A percentile compares a stretch with the other conserved stretches of the same genome.
Evolutionary conservation across 2,113 vertebrate genomes (phyloP).

Genomic region (Myotis lucifugus): DNA sequence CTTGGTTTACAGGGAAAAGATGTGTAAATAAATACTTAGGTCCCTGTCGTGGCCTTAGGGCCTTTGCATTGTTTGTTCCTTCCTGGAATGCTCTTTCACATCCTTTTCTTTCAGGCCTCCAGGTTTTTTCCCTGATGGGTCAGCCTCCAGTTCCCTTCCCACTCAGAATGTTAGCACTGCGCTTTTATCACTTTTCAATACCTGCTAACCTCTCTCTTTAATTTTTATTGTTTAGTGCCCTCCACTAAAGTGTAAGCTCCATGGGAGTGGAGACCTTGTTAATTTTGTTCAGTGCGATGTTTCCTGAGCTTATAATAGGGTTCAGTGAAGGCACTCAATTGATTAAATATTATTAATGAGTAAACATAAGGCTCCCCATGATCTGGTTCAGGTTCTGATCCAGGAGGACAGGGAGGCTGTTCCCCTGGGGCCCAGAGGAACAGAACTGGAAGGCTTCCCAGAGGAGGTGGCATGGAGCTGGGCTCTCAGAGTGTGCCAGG

Average conservation of each 20-base stretch:
- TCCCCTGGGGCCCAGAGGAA: neutral
- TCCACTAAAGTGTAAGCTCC: neutral
- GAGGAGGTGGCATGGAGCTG: neutral
- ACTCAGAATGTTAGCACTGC: neutral
- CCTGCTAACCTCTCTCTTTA: neutral
- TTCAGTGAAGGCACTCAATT: neutral
- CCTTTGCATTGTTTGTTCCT: neutral
- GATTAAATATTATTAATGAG: neutral
- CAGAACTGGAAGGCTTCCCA: neutral
- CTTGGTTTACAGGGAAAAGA: neutral
- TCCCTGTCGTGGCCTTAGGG: neutral
- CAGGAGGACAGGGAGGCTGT: too few relatives aligned
- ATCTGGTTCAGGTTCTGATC: too few relatives aligned
- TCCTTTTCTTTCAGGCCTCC: neutral
- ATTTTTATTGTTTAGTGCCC: neutral
- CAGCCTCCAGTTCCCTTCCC: neutral
- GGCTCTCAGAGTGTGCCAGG: neutral
- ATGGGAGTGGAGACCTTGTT: neutral
- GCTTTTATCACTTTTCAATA: neutral
- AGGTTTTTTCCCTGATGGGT: neutral
- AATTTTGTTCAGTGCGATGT: neutral
- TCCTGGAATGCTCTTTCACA: neutral
- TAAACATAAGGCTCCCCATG: neutral
- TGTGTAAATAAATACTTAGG: neutral
- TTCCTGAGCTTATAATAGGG: neutral